Percentiles rank a stretch among this genome's conserved stretches.
Evolutionary conservation across 2,797 vertebrate species (phyloP).

Genomic region (Telmatherina bonti): DNA sequence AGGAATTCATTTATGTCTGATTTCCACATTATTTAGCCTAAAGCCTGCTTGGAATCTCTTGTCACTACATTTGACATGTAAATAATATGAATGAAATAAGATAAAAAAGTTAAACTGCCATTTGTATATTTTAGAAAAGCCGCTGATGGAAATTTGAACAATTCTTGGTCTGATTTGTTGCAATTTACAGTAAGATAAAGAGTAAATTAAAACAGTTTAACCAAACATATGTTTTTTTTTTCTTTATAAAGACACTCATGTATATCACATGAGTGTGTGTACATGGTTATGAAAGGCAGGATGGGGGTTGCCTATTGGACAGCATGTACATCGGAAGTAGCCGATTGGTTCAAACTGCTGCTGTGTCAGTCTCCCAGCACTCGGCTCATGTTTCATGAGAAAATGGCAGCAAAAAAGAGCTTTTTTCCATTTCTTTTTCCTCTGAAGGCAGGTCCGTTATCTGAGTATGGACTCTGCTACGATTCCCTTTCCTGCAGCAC

Average conservation of each 20-base stretch:
- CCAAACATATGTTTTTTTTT: neutral
- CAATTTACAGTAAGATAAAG: neutral
- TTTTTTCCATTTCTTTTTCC: neutral
- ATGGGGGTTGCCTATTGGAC: slow-evolving; percentile 43
- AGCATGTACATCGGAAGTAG: slow-evolving; percentile 14
- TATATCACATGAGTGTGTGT: slow-evolving; percentile 7
- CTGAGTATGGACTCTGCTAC: neutral
- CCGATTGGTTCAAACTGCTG: slow-evolving; percentile 45
- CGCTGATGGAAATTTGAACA: neutral
- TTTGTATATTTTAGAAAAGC: too few relatives aligned
- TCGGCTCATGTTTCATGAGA: slow-evolving; percentile 7
- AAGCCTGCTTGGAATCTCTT: too few relatives aligned
- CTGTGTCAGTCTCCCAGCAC: slow-evolving; percentile 66
- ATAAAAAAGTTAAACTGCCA: neutral
- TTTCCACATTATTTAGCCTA: too few relatives aligned
- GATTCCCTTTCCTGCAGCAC: neutral
- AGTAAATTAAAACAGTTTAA: neutral
- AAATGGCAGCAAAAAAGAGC: neutral
- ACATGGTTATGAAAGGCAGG: slow-evolving; percentile 38
- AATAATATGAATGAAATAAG: too few relatives aligned
- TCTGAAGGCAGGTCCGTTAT: neutral
- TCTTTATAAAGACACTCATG: neutral
- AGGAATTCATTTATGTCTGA: too few relatives aligned
- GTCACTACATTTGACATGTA: too few relatives aligned
- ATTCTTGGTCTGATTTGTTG: neutral